Evolutionary conservation across 2,113 vertebrate species (phyloP).

Genomic region (Callaeas wilsoni): DNA sequence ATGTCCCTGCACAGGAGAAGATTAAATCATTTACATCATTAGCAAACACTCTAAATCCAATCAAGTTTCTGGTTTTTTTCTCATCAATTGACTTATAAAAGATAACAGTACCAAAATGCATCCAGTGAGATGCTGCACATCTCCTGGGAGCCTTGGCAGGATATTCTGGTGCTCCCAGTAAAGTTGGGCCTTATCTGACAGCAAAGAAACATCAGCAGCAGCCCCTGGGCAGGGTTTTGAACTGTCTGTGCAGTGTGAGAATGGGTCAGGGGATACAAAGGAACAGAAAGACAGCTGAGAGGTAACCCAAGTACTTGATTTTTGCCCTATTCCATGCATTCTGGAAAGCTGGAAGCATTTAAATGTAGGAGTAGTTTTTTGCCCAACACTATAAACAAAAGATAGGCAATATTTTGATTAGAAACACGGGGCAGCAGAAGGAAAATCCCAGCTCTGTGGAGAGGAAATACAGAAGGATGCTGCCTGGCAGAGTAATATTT

Average conservation of each 20-base stretch:
- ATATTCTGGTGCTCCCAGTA: neutral
- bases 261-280: neutral
- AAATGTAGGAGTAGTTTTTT: neutral
- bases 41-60: neutral
- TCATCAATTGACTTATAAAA: neutral
- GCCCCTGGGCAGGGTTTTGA: neutral
- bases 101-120: neutral
- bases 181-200: neutral
- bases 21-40: neutral
- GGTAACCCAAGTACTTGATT: neutral
- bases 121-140: neutral
- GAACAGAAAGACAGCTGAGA: neutral
- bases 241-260: neutral
- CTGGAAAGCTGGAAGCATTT: neutral
- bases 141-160: neutral
- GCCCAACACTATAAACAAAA: neutral
- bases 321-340: neutral
- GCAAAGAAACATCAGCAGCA: neutral
- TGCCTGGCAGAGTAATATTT: neutral
- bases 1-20: constrained; percentile 75
- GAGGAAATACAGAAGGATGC: neutral
- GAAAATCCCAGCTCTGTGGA: neutral
- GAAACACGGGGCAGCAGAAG: neutral
- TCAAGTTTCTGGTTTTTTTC: neutral
- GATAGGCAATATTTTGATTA: neutral